Conservation (phyloP, 1,140 invertebrate genomes). For the Drosophila nebulosa region DNA sequence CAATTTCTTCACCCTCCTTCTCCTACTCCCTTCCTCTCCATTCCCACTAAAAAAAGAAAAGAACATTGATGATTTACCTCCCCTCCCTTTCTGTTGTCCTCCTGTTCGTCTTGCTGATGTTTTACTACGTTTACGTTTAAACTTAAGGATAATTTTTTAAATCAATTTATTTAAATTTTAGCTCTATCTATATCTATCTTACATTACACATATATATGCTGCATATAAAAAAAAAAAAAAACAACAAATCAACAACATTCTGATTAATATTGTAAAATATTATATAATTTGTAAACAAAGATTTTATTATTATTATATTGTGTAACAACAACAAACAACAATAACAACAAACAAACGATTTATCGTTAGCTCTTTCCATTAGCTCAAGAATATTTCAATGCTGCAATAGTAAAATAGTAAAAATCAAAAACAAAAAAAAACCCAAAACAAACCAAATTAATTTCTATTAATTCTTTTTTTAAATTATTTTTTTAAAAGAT, state of each 20-base stretch:
- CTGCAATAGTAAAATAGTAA: background rate
- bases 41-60: background rate
- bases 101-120: conserved; percentile 34
- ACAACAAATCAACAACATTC: conserved; percentile 11
- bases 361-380: conserved; percentile 6
- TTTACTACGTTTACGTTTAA: conserved; percentile 48
- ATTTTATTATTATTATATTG: conserved; percentile 60
- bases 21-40: background rate
- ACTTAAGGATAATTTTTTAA: conserved; percentile 51
- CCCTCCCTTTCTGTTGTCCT: conserved; percentile 4
- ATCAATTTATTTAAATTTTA: conserved; percentile 60
- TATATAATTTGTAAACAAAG: conserved; percentile 67
- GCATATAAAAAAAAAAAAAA: background rate
- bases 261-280: conserved; percentile 67
- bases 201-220: conserved; percentile 19
- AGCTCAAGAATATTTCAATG: conserved; percentile 18
- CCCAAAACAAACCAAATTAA: background rate
- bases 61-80: background rate
- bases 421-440: background rate
- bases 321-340: too few species aligned
- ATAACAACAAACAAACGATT: background rate
- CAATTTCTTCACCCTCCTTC: background rate
- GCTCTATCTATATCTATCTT: conserved; percentile 16
- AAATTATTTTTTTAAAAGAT: background rate
- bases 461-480: background rate